phyloP scores from a whole-genome alignment of 2,888 invertebrate species.

The Ennomos fuscantarius region DNA sequence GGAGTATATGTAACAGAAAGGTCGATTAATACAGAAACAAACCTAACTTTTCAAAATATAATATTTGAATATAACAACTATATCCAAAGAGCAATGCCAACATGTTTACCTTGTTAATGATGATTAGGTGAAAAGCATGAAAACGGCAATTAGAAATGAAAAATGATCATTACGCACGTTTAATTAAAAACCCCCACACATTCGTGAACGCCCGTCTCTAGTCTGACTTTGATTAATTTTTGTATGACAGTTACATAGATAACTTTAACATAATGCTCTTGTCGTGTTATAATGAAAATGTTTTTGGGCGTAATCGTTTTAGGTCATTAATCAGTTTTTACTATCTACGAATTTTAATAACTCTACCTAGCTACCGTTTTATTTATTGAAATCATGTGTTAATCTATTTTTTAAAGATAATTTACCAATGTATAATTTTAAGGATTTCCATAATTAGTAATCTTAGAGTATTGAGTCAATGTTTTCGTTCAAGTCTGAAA shows the following conservation, averaged over 20 bases:
- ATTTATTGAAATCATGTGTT: no score
- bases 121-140: conserved; percentile 77
- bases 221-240: conserved; percentile 80
- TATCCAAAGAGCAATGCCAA: conserved; percentile 37
- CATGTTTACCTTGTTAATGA: conserved; percentile 56
- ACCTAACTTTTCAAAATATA: no score
- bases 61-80: background rate
- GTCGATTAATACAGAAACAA: no score
- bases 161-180: conserved; percentile 78
- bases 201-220: conserved; percentile 60
- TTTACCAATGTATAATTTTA: no score
- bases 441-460: no score
- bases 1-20: no score
- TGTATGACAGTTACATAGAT: conserved; percentile 68
- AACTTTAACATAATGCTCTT: conserved; percentile 51
- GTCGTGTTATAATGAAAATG: conserved; percentile 32
- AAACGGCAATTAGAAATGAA: conserved; percentile 82
- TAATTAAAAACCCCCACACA: conserved; percentile 79
- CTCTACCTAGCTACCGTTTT: no score
- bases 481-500: no score
- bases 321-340: conserved; percentile 25
- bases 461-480: no score
- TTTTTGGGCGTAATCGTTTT: conserved; percentile 21
- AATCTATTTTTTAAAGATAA: no score
- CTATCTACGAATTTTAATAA: no score